phyloP scores from a whole-genome alignment of 2,113 vertebrate genomes.

The Pleuronectes platessa region DNA sequence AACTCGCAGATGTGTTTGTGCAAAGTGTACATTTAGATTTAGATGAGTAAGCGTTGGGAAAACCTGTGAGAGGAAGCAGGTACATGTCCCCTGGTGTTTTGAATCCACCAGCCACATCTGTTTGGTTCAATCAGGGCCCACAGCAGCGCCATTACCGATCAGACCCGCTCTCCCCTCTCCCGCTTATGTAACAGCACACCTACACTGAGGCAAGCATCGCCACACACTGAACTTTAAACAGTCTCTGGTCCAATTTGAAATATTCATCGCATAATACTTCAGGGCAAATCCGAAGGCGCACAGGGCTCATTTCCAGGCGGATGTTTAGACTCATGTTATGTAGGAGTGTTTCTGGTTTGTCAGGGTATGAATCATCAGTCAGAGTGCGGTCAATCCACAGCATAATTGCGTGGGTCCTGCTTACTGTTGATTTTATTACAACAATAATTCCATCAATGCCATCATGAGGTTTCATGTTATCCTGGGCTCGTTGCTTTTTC shows the following conservation, averaged over 20 bases:
- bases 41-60: background rate
- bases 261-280: constrained; percentile 34
- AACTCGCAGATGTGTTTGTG: background rate
- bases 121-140: constrained; percentile 14
- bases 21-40: background rate
- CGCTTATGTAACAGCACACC: constrained; percentile 53
- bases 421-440: constrained; percentile 45
- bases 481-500: too few relatives aligned
- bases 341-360: constrained; percentile 16
- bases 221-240: constrained; percentile 38
- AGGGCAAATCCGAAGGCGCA: constrained; percentile 43
- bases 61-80: background rate
- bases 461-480: background rate
- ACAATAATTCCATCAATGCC: constrained; percentile 54
- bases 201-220: constrained; percentile 36
- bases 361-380: constrained; percentile 32
- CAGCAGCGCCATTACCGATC: constrained; percentile 23
- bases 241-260: constrained; percentile 44
- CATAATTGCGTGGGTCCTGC: constrained; percentile 29
- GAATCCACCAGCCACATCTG: constrained; percentile 14
- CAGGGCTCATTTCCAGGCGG: constrained; percentile 32
- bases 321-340: constrained; percentile 27
- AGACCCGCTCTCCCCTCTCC: constrained; percentile 24
- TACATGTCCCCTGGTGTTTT: background rate
- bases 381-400: constrained; percentile 27